Conservation (phyloP, 1,140 invertebrate species). For the Drosophila biarmipes region DNA sequence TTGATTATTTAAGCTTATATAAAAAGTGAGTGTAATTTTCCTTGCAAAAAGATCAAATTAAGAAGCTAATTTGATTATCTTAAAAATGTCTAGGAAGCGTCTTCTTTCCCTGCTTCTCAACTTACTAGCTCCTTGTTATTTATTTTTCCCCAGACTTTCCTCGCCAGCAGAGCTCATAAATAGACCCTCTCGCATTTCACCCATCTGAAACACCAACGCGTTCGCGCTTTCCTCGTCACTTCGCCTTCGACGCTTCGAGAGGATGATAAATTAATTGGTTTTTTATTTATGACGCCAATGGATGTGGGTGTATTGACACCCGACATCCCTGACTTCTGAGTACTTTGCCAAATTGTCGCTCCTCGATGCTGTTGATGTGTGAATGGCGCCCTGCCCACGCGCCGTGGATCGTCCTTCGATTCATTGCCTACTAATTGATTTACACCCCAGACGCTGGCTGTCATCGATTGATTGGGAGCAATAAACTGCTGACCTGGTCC, state of each 20-base stretch:
- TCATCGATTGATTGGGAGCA: slow-evolving; percentile 61
- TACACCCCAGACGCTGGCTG: slow-evolving; percentile 48
- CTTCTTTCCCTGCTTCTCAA: background rate
- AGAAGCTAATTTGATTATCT: background rate
- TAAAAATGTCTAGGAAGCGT: background rate
- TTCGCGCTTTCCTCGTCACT: slow-evolving; percentile 24
- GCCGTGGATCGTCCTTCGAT: slow-evolving; percentile 1
- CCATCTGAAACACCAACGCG: background rate
- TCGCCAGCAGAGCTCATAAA: slow-evolving; percentile 31
- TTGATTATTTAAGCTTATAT: too few species aligned
- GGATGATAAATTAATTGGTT: slow-evolving; percentile 80
- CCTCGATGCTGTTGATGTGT: slow-evolving; percentile 35
- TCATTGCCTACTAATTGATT: slow-evolving; percentile 57
- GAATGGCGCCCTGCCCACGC: slow-evolving; percentile 12
- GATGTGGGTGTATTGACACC: slow-evolving; percentile 13
- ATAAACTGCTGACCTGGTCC: slow-evolving; percentile 38
- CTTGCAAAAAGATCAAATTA: background rate
- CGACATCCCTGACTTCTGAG: slow-evolving; percentile 18
- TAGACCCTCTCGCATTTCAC: slow-evolving; percentile 35
- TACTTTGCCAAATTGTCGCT: slow-evolving; percentile 53
- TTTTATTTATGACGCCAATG: slow-evolving; percentile 71
- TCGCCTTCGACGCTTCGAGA: slow-evolving; percentile 38
- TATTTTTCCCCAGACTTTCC: slow-evolving; percentile 26
- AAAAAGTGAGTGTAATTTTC: too few species aligned
- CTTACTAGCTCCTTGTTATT: slow-evolving; percentile 1